These are phyloP conservation scores for Clostera curtula DNA, from an alignment of 2,888 invertebrate species.

Conservation along the genomic window DNA sequence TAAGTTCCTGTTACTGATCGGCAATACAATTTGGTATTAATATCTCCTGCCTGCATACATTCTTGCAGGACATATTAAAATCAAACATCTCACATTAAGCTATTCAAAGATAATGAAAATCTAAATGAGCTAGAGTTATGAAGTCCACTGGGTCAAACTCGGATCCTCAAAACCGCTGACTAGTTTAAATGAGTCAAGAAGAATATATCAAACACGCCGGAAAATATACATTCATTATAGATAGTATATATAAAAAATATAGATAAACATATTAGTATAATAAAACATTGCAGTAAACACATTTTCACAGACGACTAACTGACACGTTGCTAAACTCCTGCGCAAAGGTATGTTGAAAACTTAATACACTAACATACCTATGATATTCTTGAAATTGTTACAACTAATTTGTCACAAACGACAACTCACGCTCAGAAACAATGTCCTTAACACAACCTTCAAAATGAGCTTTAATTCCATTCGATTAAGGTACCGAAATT, in stretches of 20 bases:
- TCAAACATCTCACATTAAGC: constrained; percentile 34
- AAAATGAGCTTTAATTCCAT: constrained; percentile 49
- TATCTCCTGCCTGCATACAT: constrained; percentile 30
- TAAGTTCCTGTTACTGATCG: constrained; percentile 34
- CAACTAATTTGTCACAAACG: constrained; percentile 28
- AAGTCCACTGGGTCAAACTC: constrained; percentile 42
- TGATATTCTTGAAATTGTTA: too few relatives aligned
- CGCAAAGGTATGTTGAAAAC: too few relatives aligned
- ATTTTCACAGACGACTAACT: constrained; percentile 26
- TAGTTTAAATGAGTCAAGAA: constrained; percentile 47
- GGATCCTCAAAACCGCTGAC: constrained; percentile 57
- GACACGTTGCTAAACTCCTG: constrained; percentile 60
- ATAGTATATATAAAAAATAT: too few relatives aligned
- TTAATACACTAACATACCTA: too few relatives aligned
- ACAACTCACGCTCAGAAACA: constrained; percentile 48
- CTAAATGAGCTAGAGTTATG: constrained; percentile 46
- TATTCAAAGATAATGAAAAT: constrained; percentile 35
- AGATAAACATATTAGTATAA: too few relatives aligned
- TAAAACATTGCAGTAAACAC: constrained; percentile 21
- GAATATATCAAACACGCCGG: constrained; percentile 15
- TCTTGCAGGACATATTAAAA: constrained; percentile 36
- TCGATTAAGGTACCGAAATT: too few relatives aligned
- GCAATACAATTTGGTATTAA: constrained; percentile 33
- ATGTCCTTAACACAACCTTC: constrained; percentile 59
- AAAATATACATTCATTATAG: constrained; percentile 11